Evolutionary conservation across 2,797 vertebrate genomes (phyloP).

Genomic region (Miichthys miiuy): DNA sequence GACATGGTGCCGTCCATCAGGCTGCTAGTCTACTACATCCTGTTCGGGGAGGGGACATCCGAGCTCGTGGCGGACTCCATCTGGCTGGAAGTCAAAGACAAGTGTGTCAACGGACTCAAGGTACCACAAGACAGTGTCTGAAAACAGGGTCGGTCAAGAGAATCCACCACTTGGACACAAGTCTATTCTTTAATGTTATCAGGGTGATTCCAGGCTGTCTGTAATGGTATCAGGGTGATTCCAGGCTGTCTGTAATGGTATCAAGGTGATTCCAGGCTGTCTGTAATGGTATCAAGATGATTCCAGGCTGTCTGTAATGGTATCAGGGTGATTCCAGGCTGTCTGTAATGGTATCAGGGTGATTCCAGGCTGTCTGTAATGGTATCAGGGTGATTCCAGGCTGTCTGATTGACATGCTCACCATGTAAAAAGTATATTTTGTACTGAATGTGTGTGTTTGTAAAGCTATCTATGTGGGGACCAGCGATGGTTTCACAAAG

Average conservation of each 20-base stretch:
- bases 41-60: slow-evolving; percentile 84
- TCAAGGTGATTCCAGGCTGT: too few relatives aligned
- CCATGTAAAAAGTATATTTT: too few relatives aligned
- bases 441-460: not conserved
- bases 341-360: not conserved
- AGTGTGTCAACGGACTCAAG: slow-evolving; percentile 88
- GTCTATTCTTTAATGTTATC: not conserved
- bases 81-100: slow-evolving; percentile 90
- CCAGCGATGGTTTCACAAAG: too few relatives aligned
- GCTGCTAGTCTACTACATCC: slow-evolving; percentile 92
- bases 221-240: too few relatives aligned
- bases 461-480: not conserved
- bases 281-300: not conserved
- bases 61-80: slow-evolving; percentile 94
- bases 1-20: slow-evolving; percentile 93
- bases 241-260: too few relatives aligned
- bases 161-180: not conserved
- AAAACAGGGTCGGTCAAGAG: not conserved
- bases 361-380: not conserved
- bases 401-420: not conserved
- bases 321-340: too few relatives aligned
- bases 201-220: too few relatives aligned
- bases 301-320: not conserved
- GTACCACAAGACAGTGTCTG: slow-evolving; percentile 66
- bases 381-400: too few relatives aligned